Percentiles rank a stretch among this genome's conserved stretches.
These are phyloP conservation scores for Candoia aspera DNA, from an alignment of 2,113 vertebrate genomes.

Conservation along the genomic window DNA sequence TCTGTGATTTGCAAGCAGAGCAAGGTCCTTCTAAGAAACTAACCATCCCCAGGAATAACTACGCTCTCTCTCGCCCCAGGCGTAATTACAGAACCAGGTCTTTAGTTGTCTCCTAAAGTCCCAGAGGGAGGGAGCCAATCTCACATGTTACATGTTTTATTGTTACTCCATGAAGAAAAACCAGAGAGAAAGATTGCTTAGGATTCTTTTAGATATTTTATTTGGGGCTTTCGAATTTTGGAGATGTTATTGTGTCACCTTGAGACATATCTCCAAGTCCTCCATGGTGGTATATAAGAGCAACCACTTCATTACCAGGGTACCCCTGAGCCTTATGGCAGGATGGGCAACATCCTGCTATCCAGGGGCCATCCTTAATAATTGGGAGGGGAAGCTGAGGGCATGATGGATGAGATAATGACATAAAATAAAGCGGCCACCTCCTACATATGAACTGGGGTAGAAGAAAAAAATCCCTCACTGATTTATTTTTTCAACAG, in stretches of 20 bases:
- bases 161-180: neutral
- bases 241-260: neutral
- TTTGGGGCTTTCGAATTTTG: neutral
- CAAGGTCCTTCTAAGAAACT: too few species aligned
- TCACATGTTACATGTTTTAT: neutral
- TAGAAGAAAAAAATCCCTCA: neutral
- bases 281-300: neutral
- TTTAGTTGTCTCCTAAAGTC: too few species aligned
- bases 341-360: neutral
- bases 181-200: neutral
- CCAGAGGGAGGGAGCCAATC: too few species aligned
- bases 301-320: neutral
- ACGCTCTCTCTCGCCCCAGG: too few species aligned
- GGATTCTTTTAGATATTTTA: neutral
- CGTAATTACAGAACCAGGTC: too few species aligned
- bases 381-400: neutral
- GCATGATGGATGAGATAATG: neutral
- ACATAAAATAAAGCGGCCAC: too few species aligned
- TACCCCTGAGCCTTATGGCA: neutral
- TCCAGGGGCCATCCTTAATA: neutral
- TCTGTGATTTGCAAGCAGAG: too few species aligned
- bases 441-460: neutral
- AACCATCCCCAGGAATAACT: too few species aligned
- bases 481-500: neutral
- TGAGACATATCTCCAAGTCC: neutral